These are phyloP conservation scores for Cepaea hortensis DNA, from an alignment of 2,888 invertebrate genomes.

Conservation along the genomic window DNA sequence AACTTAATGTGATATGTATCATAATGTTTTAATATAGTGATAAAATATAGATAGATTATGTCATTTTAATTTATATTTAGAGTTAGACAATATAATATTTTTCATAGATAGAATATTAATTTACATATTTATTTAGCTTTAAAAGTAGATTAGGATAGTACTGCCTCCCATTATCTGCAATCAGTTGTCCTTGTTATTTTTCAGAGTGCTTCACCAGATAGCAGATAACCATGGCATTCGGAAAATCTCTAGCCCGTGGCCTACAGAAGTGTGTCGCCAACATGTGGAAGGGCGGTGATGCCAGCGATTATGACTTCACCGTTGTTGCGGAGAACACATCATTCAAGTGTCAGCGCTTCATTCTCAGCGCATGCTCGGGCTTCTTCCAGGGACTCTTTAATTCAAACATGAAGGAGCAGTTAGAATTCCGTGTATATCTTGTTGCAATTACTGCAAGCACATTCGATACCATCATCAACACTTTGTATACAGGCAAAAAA, in stretches of 20 bases:
- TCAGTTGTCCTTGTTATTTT: too few relatives aligned
- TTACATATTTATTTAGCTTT: too few relatives aligned
- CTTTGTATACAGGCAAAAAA: constrained; percentile 4
- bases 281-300: background rate
- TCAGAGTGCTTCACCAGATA: background rate
- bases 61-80: too few relatives aligned
- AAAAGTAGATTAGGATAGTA: too few relatives aligned
- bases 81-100: too few relatives aligned
- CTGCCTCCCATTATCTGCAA: too few relatives aligned
- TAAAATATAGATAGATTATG: too few relatives aligned
- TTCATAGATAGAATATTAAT: too few relatives aligned
- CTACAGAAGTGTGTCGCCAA: background rate
- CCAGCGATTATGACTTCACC: constrained; percentile 1
- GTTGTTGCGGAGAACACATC: constrained; percentile 4
- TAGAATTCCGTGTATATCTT: background rate
- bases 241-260: background rate
- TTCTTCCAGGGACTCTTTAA: constrained; percentile 15
- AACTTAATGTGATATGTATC: too few relatives aligned
- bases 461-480: background rate
- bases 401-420: constrained; percentile 12
- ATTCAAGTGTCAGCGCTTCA: constrained; percentile 26
- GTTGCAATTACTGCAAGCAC: background rate
- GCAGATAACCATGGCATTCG: background rate
- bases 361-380: constrained; percentile 22
- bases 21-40: too few relatives aligned